Conservation (phyloP, 2,888 invertebrate genomes). For the Tanaodytes sp. region DNA sequence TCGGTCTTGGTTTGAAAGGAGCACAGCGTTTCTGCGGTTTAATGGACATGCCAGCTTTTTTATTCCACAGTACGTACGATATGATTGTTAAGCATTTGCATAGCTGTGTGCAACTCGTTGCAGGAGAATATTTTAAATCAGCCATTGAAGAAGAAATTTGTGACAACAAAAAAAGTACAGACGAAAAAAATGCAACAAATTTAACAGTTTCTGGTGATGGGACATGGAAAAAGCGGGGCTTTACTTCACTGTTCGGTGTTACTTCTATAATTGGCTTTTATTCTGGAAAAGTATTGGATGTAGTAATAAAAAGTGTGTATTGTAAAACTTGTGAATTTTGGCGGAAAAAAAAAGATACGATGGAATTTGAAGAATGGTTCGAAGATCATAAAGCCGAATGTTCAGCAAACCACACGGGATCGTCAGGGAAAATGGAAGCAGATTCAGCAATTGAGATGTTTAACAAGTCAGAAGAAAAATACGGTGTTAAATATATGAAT, state of each 20-base stretch:
- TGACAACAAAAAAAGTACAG: conserved; percentile 2
- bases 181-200: conserved; percentile 2
- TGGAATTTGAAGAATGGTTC: conserved; percentile 4
- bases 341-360: conserved; percentile 11
- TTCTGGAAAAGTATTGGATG: conserved; percentile 15
- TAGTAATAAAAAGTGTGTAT: conserved; percentile 32
- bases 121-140: background rate
- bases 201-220: conserved; percentile 19
- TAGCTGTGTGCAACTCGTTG: conserved; percentile 11
- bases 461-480: conserved; percentile 16
- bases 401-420: conserved; percentile 10
- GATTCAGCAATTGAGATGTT: conserved; percentile 31
- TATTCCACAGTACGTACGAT: conserved; percentile 26
- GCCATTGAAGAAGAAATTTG: conserved; percentile 11
- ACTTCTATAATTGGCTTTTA: conserved; percentile 3
- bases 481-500: conserved; percentile 12
- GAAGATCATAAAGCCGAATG: conserved; percentile 3
- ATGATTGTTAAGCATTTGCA: conserved; percentile 19
- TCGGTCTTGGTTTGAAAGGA: conserved; percentile 36
- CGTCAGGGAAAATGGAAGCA: conserved; percentile 34
- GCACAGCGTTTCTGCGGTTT: conserved; percentile 26
- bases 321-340: conserved; percentile 46
- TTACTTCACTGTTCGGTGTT: conserved; percentile 26
- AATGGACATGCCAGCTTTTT: conserved; percentile 33
- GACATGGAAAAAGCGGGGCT: conserved; percentile 27